phyloP scores from a whole-genome alignment of 1,140 invertebrate genomes.

The Berghia stephanieae region DNA sequence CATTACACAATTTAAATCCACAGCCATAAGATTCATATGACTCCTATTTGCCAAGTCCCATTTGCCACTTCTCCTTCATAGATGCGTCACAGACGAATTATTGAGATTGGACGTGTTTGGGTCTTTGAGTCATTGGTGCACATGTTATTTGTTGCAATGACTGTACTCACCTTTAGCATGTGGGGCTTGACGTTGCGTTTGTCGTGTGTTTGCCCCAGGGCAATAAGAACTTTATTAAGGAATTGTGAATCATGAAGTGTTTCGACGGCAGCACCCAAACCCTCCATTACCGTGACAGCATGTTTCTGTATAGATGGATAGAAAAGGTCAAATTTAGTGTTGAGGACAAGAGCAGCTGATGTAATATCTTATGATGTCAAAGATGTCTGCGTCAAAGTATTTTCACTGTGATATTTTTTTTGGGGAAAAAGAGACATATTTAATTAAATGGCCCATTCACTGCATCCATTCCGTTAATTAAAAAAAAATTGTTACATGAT shows the following conservation, averaged over 20 bases:
- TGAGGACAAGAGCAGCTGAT: too few relatives aligned
- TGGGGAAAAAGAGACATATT: too few relatives aligned
- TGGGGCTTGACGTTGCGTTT: constrained; percentile 54
- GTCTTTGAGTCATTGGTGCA: neutral
- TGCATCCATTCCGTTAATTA: too few relatives aligned
- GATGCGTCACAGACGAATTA: neutral
- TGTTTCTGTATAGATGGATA: too few relatives aligned
- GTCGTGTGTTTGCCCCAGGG: constrained; percentile 58
- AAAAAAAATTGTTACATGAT: too few relatives aligned
- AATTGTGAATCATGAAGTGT: constrained; percentile 56
- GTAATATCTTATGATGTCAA: too few relatives aligned
- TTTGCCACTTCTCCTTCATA: neutral
- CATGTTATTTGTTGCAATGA: neutral
- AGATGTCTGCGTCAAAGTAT: too few relatives aligned
- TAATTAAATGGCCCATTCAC: too few relatives aligned
- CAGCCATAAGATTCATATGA: too few relatives aligned
- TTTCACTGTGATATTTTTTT: too few relatives aligned
- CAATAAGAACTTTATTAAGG: constrained; percentile 54
- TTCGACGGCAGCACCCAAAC: constrained; percentile 52
- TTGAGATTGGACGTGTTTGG: neutral
- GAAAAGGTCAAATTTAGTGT: too few relatives aligned
- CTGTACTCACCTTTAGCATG: constrained; percentile 58
- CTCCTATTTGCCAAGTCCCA: neutral
- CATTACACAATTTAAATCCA: neutral
- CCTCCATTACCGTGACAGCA: constrained; percentile 54